phyloP scores from a whole-genome alignment of 2,797 vertebrate species.

The Molothrus aeneus region DNA sequence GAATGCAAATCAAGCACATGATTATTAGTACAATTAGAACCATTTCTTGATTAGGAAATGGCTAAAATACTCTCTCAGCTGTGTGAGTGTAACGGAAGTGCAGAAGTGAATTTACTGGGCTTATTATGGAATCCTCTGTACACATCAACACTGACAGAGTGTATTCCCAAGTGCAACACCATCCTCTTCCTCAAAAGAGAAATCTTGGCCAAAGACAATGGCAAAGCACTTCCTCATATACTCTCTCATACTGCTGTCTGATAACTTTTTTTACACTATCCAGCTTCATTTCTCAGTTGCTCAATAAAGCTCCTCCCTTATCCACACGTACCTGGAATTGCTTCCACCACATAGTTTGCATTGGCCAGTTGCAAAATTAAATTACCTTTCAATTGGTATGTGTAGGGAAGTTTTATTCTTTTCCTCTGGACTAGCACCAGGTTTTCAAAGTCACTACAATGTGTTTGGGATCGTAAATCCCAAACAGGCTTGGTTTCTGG shows the following conservation, averaged over 20 bases:
- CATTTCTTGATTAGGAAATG: not conserved
- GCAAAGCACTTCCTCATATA: not conserved
- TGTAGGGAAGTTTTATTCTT: not conserved
- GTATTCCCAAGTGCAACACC: not conserved
- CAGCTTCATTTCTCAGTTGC: not conserved
- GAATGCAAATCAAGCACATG: rapidly evolving
- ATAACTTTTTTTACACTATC: not conserved
- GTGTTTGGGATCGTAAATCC: not conserved
- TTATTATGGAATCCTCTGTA: not conserved
- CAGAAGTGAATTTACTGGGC: not conserved
- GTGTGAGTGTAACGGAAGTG: not conserved
- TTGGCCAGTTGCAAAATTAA: not conserved
- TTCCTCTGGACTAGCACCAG: not conserved
- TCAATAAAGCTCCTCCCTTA: not conserved
- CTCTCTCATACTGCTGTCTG: not conserved
- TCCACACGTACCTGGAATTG: not conserved
- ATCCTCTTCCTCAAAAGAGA: not conserved
- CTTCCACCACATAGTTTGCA: not conserved
- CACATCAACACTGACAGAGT: not conserved
- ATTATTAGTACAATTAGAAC: not conserved
- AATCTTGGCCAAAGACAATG: not conserved
- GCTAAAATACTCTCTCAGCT: not conserved
- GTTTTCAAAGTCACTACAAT: not conserved
- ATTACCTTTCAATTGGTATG: not conserved
- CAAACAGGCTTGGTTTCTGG: not conserved